phyloP scores from a whole-genome alignment of 2,888 invertebrate genomes.

The Pediacus dermestoides region DNA sequence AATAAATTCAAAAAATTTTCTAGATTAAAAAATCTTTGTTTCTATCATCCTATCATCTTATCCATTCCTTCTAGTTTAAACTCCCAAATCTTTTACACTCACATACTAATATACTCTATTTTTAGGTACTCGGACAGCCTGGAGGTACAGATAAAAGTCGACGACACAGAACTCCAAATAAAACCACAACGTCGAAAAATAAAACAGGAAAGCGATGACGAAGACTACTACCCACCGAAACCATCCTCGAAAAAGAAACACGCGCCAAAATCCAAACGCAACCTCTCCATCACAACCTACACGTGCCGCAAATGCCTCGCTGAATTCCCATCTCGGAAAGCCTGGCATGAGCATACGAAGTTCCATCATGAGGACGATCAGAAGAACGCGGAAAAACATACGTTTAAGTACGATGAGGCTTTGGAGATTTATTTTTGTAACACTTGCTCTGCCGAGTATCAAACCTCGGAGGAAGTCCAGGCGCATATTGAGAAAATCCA shows the following conservation, averaged over 20 bases:
- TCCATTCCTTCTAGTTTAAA: too few relatives aligned
- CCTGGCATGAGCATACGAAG: constrained; percentile 37
- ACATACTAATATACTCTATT: too few relatives aligned
- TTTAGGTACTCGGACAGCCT: neutral
- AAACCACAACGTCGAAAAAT: constrained; percentile 6
- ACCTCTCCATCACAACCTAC: constrained; percentile 26
- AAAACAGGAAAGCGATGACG: constrained; percentile 9
- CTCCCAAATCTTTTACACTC: too few relatives aligned
- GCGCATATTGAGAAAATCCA: constrained; percentile 35
- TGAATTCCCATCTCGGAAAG: constrained; percentile 34
- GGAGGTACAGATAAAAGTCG: neutral
- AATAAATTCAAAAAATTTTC: too few relatives aligned
- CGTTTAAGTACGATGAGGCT: constrained; percentile 37
- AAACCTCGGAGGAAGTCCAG: constrained; percentile 34
- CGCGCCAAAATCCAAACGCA: constrained; percentile 11
- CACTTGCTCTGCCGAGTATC: constrained; percentile 38
- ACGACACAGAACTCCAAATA: constrained; percentile 4
- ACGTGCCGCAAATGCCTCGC: constrained; percentile 38
- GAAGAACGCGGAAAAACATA: constrained; percentile 27
- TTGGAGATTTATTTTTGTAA: constrained; percentile 36
- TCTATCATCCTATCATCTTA: too few relatives aligned
- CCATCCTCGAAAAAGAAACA: constrained; percentile 16
- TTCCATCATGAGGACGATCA: constrained; percentile 40
- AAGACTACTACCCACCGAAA: constrained; percentile 10
- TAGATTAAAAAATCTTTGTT: too few relatives aligned